A percentile compares a stretch with the other conserved stretches of the same genome.
Evolutionary conservation across 2,113 vertebrate genomes (phyloP).

Genomic region (Tretioscincus oriximinensis): DNA sequence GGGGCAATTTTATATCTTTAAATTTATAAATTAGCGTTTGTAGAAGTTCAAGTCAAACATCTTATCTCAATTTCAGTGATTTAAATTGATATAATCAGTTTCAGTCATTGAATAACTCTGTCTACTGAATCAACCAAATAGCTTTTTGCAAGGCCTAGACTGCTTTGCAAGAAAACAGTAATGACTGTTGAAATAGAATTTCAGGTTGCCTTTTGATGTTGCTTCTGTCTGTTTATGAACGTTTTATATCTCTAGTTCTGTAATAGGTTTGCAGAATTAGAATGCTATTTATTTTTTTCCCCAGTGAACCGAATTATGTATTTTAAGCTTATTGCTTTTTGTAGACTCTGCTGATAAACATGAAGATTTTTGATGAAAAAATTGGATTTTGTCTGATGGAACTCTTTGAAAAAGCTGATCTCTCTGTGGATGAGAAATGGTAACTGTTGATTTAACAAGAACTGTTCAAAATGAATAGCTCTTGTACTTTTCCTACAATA

Average conservation of each 20-base stretch:
- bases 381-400: slow-evolving; percentile 76
- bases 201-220: not conserved
- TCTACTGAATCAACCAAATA: not conserved
- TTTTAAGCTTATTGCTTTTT: slow-evolving; percentile 16
- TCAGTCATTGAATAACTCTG: too few species aligned
- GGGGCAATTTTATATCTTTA: too few species aligned
- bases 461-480: not conserved
- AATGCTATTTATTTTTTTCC: not conserved
- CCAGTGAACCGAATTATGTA: not conserved
- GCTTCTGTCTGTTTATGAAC: not conserved
- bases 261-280: not conserved
- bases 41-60: too few species aligned
- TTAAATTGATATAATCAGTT: too few species aligned
- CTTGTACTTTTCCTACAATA: not conserved
- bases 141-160: too few species aligned
- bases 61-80: too few species aligned
- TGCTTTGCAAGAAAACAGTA: not conserved
- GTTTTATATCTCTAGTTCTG: not conserved
- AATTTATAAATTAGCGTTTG: too few species aligned
- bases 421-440: slow-evolving; percentile 75
- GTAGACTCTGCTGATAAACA: slow-evolving; percentile 3
- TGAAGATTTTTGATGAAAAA: slow-evolving; percentile 71
- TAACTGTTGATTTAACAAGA: slow-evolving; percentile 58
- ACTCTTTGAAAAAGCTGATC: slow-evolving; percentile 78
- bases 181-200: not conserved